These are phyloP conservation scores for Bimastos eiseni DNA, from an alignment of 2,888 invertebrate genomes.

Conservation along the genomic window DNA sequence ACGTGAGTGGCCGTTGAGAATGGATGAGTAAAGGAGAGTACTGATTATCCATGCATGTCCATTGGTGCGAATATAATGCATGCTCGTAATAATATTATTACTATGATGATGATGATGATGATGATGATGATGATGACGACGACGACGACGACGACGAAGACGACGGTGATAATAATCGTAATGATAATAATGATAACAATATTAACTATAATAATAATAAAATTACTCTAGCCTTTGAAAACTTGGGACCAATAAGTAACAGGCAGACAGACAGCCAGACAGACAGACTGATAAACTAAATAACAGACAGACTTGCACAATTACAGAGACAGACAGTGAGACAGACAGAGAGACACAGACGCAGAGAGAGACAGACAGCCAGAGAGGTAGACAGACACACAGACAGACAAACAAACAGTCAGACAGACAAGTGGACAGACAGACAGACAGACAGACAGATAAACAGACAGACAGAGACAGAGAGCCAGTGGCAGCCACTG, in stretches of 20 bases:
- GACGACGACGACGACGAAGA: no score
- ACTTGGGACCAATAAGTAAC: no score
- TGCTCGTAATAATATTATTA: neutral
- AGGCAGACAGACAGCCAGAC: no score
- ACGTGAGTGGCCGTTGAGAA: no score
- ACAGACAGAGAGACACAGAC: no score
- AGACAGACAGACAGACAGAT: neutral
- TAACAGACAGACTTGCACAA: no score
- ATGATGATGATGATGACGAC: neutral
- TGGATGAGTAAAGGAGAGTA: no score
- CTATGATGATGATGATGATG: neutral
- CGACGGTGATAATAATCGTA: neutral
- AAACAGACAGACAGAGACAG: neutral
- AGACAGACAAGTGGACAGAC: neutral
- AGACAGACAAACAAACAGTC: neutral
- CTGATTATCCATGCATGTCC: no score
- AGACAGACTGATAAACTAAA: no score
- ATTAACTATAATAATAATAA: neutral
- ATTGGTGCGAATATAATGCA: no score
- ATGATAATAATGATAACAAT: neutral
- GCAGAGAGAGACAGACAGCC: neutral
- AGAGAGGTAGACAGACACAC: neutral
- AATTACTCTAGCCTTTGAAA: no score
- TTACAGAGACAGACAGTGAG: neutral
- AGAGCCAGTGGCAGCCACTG: neutral